Base-by-base conservation (phyloP, 2,797 vertebrate genomes). In the Pangasius larnaudii region DNA sequence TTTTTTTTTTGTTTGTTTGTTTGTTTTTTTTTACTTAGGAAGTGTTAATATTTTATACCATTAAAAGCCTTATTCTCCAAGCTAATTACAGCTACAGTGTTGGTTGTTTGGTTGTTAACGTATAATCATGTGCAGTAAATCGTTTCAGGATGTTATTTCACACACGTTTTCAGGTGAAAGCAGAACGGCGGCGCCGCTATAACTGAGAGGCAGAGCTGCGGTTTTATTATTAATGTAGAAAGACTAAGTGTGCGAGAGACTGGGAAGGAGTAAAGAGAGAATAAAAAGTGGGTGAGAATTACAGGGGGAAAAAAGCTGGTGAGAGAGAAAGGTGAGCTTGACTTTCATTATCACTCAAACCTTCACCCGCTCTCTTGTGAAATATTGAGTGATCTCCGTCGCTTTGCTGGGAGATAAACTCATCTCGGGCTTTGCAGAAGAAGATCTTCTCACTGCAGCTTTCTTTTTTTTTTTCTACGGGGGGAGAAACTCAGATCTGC, bases 191-290 rank as follows among this genome's bases (percentile, higher is more conserved):
- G 65, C 53, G 65, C 33, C 19, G 7, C 22, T 84, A 5, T 89
- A 85, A 88, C 85, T 84, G 90, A 80, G 24, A 49, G 13, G 9
- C 36, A 30, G 24, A 69, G 69, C 33, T 65, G 33, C 11, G 9
- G 59, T 72, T 63, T 67, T 75, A 85, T 89, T 87, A 88, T 86
- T 89, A 86, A 88, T 63, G 22, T 11, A 13, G 46, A 80, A 58
- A 56, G 49, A 33, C 18, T 22, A 30, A 75, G 49, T 22, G 46
- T 11, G 36, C 14, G 22, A n/a, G 27, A 74, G 24, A 42, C 4
- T 0, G 33, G 14, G 14, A 36, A 6, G 8, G 59, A 61, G 42
- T 24, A 36, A 42, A 85, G 59, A 71, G 46, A 33, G 51, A 53
- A 78, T 18, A 33, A 58, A 58, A 79, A 79, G n/a, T 58, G 39